These are phyloP conservation scores for Eidolon helvum DNA, from an alignment of 2,113 vertebrate species.

Conservation along the genomic window DNA sequence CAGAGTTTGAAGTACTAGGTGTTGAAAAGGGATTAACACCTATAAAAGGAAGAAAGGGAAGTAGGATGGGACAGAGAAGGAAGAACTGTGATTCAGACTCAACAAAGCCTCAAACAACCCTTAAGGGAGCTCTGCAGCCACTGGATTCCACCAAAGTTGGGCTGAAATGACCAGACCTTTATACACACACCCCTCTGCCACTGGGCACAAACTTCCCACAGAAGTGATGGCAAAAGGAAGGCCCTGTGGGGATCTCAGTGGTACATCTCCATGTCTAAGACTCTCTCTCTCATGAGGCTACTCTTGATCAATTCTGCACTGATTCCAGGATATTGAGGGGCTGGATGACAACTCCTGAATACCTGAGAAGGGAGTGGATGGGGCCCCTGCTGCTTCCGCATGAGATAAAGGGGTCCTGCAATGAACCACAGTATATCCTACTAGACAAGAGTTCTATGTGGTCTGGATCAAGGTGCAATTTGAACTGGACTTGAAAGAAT, in stretches of 20 bases:
- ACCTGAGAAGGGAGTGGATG: no score
- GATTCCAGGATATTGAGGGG: not conserved
- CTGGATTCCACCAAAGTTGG: no score
- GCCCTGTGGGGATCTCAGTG: not conserved
- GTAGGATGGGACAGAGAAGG: not conserved
- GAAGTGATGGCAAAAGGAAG: not conserved
- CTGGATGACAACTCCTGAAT: not conserved
- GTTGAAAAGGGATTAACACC: not conserved
- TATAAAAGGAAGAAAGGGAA: not conserved
- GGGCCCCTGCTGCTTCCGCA: not conserved
- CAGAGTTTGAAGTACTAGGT: not conserved
- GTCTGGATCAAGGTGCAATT: not conserved
- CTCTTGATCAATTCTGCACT: not conserved
- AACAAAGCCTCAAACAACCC: not conserved
- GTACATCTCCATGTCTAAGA: not conserved
- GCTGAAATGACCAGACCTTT: not conserved
- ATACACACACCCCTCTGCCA: not conserved
- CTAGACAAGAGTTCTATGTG: not conserved
- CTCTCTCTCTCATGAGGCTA: no score
- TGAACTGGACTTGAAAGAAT: not conserved
- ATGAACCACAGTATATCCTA: not conserved
- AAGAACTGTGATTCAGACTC: no score
- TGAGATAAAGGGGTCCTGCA: not conserved
- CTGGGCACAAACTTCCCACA: not conserved
- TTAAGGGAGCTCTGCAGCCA: not conserved